These are phyloP conservation scores for Ashinkailepas kermadecensis DNA, from an alignment of 2,888 invertebrate genomes.

Conservation along the genomic window DNA sequence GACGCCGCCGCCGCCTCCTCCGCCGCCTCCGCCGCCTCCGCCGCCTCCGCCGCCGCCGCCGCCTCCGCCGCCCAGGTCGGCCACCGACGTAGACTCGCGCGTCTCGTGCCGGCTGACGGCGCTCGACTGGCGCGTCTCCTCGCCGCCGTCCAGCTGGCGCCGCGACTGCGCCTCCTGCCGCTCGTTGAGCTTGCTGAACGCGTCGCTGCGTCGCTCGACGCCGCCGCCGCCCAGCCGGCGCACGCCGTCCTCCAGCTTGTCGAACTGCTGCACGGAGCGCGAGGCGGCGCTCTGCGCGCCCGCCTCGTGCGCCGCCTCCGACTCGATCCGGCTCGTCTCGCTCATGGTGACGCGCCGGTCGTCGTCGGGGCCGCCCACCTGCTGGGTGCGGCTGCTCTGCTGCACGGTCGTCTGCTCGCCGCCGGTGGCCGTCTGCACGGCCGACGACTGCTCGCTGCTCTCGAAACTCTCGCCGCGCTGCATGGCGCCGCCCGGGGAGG, in stretches of 20 bases:
- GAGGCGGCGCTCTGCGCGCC: slow-evolving; percentile 16
- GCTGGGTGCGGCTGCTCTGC: neutral
- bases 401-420: neutral
- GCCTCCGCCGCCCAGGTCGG: neutral
- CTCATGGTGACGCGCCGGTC: slow-evolving; percentile 7
- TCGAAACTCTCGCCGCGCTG: slow-evolving; percentile 6
- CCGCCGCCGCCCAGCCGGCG: slow-evolving; percentile 2
- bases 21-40: no score
- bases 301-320: slow-evolving; percentile 11
- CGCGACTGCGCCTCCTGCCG: neutral
- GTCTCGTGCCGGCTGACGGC: neutral
- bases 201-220: neutral
- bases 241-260: neutral
- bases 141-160: neutral
- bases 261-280: slow-evolving; percentile 4
- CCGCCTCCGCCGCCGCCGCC: neutral
- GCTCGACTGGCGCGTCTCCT: neutral
- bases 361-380: neutral
- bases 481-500: neutral
- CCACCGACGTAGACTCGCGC: neutral
- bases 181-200: slow-evolving; percentile 10
- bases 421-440: slow-evolving; percentile 5
- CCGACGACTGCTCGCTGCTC: neutral
- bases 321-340: slow-evolving; percentile 5
- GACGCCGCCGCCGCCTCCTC: neutral